Conservation (phyloP, 2,113 vertebrate genomes). For the Paratilapia polleni region DNA sequence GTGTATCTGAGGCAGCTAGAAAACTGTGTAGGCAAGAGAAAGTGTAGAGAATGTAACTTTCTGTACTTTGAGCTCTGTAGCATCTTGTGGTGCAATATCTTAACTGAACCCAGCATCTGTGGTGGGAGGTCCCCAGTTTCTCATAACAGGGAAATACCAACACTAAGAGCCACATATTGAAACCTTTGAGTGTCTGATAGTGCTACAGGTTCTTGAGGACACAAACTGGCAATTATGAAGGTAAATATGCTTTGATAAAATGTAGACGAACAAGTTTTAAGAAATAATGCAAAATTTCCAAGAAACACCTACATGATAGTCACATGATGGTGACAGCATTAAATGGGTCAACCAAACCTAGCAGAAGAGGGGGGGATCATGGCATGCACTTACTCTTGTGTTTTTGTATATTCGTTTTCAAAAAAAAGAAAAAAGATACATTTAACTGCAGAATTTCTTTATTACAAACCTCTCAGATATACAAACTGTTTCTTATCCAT, state of each 20-base stretch:
- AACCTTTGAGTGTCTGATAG: not conserved
- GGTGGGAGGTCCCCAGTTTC: not conserved
- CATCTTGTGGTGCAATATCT: not conserved
- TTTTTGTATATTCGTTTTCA: too few relatives aligned
- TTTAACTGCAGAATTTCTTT: too few relatives aligned
- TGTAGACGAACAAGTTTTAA: not conserved
- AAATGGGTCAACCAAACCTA: too few relatives aligned
- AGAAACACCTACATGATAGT: not conserved
- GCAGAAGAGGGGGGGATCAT: too few relatives aligned
- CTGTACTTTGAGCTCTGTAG: not conserved
- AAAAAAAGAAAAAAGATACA: too few relatives aligned
- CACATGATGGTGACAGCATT: too few relatives aligned
- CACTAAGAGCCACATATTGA: not conserved
- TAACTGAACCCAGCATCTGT: constrained; percentile 3
- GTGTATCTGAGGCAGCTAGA: not conserved
- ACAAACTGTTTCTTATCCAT: too few relatives aligned
- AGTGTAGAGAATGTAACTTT: not conserved
- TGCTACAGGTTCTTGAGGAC: not conserved
- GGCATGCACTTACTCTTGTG: too few relatives aligned
- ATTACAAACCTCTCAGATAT: too few relatives aligned
- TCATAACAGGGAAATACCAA: constrained; percentile 6
- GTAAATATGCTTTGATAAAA: not conserved
- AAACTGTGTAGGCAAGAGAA: not conserved
- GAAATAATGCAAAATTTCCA: not conserved
- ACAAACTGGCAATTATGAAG: not conserved